A percentile compares a stretch with the other conserved stretches of the same genome.
phyloP scores from a whole-genome alignment of 2,113 vertebrate species.

The Condylura cristata region DNA sequence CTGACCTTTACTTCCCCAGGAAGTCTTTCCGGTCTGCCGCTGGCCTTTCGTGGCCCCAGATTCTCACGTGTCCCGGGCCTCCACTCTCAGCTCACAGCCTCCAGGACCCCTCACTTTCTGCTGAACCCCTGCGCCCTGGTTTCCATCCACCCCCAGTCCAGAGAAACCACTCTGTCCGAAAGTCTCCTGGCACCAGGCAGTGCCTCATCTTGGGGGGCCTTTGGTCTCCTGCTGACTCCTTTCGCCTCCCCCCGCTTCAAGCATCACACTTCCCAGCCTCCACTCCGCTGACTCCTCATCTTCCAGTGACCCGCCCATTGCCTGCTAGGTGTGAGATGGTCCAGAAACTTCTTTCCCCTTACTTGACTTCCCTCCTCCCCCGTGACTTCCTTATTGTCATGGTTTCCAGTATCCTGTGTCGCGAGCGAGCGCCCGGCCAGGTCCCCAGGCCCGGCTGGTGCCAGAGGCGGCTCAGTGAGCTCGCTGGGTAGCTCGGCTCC shows the following conservation, averaged over 20 bases:
- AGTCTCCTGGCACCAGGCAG: neutral
- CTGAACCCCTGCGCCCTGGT: neutral
- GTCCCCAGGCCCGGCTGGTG: neutral
- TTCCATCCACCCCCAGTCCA: neutral
- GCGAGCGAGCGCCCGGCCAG: neutral
- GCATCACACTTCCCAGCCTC: accelerated
- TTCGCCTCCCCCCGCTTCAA: neutral
- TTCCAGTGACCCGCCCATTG: neutral
- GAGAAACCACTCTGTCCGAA: neutral
- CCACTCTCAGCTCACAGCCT: neutral
- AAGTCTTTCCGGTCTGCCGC: neutral
- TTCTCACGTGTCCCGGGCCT: too few species aligned
- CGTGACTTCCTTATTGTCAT: neutral
- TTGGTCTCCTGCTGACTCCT: neutral
- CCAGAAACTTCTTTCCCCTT: neutral
- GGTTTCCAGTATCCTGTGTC: neutral
- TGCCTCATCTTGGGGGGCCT: neutral
- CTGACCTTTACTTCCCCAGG: conserved; percentile 16
- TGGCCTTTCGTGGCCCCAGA: neutral
- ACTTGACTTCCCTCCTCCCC: neutral
- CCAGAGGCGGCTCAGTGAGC: too few species aligned
- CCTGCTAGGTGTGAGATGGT: neutral
- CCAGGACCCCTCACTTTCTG: neutral
- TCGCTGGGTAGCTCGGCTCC: neutral
- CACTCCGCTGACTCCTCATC: neutral